These are phyloP conservation scores for Phoebastria nigripes DNA, from an alignment of 2,797 vertebrate genomes.

Conservation along the genomic window DNA sequence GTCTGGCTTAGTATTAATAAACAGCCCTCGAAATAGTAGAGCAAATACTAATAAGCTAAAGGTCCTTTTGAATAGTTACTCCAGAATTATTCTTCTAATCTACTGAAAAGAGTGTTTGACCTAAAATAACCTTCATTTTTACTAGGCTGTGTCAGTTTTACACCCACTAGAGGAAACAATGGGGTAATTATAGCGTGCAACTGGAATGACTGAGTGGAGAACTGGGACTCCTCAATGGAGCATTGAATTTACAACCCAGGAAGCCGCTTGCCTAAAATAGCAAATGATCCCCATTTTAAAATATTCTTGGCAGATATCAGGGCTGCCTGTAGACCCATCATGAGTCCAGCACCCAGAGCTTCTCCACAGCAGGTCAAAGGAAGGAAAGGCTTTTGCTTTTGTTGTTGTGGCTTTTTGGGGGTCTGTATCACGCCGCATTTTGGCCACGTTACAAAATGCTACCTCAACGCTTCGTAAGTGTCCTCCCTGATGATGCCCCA, in stretches of 20 bases:
- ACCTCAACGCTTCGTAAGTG: background rate
- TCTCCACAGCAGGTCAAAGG: background rate
- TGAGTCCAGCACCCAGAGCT: background rate
- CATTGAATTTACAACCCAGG: background rate
- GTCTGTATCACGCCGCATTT: background rate
- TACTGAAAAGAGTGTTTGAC: background rate
- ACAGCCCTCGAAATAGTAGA: background rate
- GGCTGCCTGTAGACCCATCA: background rate
- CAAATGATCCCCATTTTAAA: background rate
- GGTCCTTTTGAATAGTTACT: background rate
- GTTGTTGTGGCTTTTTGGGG: background rate
- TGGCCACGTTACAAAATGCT: background rate
- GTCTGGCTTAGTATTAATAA: background rate
- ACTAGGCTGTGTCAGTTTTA: conserved; percentile 2
- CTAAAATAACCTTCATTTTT: background rate
- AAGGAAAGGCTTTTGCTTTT: background rate
- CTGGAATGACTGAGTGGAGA: background rate
- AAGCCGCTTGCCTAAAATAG: background rate
- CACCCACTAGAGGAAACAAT: background rate
- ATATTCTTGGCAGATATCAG: background rate
- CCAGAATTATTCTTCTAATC: background rate
- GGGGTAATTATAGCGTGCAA: background rate
- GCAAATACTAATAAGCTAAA: background rate
- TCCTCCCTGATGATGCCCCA: background rate
- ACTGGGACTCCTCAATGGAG: background rate